Evolutionary conservation across 2,888 invertebrate species (phyloP), one percentile per base, ranked within the genome.

Genomic region (Ametastegia equiseti): DNA sequence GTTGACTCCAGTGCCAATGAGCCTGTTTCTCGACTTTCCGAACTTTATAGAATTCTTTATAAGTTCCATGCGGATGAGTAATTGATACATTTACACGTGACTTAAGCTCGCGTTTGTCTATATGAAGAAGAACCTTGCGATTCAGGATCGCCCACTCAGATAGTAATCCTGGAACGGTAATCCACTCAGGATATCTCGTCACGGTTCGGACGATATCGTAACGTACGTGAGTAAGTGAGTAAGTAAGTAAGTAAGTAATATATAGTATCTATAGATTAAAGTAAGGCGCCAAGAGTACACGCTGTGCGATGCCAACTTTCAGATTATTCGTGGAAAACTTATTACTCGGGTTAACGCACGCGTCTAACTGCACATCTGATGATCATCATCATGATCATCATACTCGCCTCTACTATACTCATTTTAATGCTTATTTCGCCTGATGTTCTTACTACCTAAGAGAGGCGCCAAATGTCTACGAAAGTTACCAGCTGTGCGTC

Each of bases 331-430:
- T 65, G 30, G 80, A 39, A 57, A 73, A 80, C 30, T 80, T 80
- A 80, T 75, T 80, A 80, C 69, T 57, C 54, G 80, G 80, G 73
- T 80, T 60, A 75, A 80, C 57, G 80, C 80, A 60, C 80, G 65
- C 65, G 57, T 80, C 80, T 75, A 60, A 69, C 71, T 71, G 73
- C 60, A 71, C 50, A 80, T 80, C 67, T 33, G 54, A 75, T 30
- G 27, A 71, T 45, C 67, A 9, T 67, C 27, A 19, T 69, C 69
- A 39, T 69, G 23, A 15, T 69, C 27, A 13, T 27, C 27, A 27
- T 54, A n/a, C 33, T 50, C 36, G 1, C 36, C 27, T 45, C n/a
- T 27, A n/a, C n/a, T n/a, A n/a, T n/a, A n/a, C n/a, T n/a, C n/a
- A n/a, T n/a, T n/a, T n/a, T n/a, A n/a, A n/a, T 71, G 45, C 47